phyloP scores from a whole-genome alignment of 2,113 vertebrate species.

The Indri indri region DNA sequence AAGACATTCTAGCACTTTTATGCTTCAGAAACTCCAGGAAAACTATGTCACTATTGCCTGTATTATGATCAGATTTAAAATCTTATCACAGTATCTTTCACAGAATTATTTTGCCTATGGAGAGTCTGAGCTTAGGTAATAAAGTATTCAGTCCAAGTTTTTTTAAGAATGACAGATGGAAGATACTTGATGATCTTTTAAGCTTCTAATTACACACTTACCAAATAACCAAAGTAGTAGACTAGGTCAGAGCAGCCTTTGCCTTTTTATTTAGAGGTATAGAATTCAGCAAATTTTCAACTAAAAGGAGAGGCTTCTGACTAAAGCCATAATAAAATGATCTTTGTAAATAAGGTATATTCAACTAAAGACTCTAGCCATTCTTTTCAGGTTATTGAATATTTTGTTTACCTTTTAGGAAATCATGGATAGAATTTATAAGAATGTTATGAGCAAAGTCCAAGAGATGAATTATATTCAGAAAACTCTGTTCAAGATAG shows the following conservation, averaged over 20 bases:
- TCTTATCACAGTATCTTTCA: not conserved
- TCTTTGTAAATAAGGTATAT: not conserved
- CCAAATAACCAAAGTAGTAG: not conserved
- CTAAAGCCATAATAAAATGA: not conserved
- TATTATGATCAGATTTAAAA: constrained; percentile 28
- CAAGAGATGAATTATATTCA: constrained; percentile 96
- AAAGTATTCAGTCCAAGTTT: not conserved
- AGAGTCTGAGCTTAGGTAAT: not conserved
- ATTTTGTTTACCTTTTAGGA: constrained; percentile 87
- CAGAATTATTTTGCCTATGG: not conserved
- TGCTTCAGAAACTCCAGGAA: not conserved
- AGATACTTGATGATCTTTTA: not conserved
- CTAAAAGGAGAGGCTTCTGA: not conserved
- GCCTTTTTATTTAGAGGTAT: not conserved
- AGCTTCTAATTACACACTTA: constrained; percentile 10
- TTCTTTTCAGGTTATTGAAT: constrained; percentile 26
- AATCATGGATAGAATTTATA: constrained; percentile 99
- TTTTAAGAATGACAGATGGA: constrained; percentile 33
- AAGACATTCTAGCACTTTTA: not conserved
- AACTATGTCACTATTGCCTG: not conserved
- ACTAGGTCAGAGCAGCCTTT: not conserved
- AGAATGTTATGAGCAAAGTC: constrained; percentile 98
- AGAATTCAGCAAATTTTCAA: constrained; percentile 14
- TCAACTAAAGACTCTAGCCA: not conserved
- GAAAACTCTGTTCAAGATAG: constrained; percentile 95